These are phyloP conservation scores for Rhizomys pruinosus DNA, from an alignment of 2,113 vertebrate species.

Conservation along the genomic window DNA sequence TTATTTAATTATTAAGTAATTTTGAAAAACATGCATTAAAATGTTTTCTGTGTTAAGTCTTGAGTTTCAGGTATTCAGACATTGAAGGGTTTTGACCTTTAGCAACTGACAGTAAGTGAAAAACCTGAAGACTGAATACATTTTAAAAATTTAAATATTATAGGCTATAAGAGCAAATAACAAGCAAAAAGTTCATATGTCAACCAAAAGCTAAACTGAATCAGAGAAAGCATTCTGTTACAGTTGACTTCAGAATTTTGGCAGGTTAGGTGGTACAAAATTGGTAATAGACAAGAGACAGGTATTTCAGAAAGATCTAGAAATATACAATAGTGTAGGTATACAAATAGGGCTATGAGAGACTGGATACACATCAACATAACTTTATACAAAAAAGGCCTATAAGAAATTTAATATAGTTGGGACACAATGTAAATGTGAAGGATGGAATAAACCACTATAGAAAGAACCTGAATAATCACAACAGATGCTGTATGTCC, in stretches of 20 bases:
- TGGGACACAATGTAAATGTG: neutral
- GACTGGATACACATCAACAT: neutral
- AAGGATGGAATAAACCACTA: neutral
- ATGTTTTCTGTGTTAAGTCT: neutral
- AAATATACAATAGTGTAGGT: neutral
- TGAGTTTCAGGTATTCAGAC: neutral
- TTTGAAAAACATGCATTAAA: neutral
- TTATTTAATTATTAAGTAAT: neutral
- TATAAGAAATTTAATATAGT: neutral
- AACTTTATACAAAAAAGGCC: neutral
- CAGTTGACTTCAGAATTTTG: neutral
- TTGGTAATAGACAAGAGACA: neutral
- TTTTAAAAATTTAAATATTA: neutral
- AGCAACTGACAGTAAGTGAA: neutral
- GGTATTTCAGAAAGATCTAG: neutral
- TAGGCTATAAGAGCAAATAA: neutral
- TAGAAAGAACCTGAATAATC: neutral
- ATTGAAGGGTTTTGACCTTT: neutral
- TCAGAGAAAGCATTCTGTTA: conserved; percentile 10
- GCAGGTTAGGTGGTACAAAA: neutral
- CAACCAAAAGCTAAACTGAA: neutral
- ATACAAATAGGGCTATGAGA: neutral
- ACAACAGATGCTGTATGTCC: neutral
- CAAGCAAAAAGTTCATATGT: neutral
- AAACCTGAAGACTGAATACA: neutral